Evolutionary conservation across 2,797 vertebrate genomes (phyloP), one percentile per base, ranked within the genome.

Genomic region (Sphenodon punctatus): DNA sequence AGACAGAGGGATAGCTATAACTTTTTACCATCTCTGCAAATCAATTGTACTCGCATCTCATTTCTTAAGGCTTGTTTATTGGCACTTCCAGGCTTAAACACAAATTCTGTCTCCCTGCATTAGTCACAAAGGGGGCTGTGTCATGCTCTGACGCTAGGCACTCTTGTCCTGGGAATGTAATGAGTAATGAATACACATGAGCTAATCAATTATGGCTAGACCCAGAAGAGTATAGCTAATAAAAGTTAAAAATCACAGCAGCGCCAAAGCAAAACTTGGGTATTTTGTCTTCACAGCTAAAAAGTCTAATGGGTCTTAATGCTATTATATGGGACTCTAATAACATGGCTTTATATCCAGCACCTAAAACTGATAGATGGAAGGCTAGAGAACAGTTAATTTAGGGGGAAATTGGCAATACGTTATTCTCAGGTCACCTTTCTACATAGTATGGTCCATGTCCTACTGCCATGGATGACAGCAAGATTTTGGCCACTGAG

Each of bases 181-280:
- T 3, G 3, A 19, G 8, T 4, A 5, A 0, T 2, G 43, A 36
- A 3, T 2, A 30, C 3, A n/a, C 23, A 22, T 36, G 39, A 42
- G 34, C 19, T 12, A 6, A 13, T 41, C 3, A 10, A 3, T 20
- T 10, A 17, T 27, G 27, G 27, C 34, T 39, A 36, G 9, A 14
- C 53, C 8, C 13, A 58, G 32, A 20, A 10, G 7, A 27, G n/a
- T 36, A 41, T 6, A 66, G 32, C 12, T 41, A 5, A 48, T 6
- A 32, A 8, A 5, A n/a, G 58, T 11, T 16, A 12, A 65, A 42
- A n/a, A 73, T 10, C 27, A 20, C 16, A 53, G 39, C 42, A 10
- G 12, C 23, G 15, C 3, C 43, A 3, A 27, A 63, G 61, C 10
- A 42, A 41, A 49, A 53, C 0, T 32, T n/a, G 14, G 20, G 5